phyloP scores from a whole-genome alignment of 2,113 vertebrate species.

The Miniopterus natalensis region DNA sequence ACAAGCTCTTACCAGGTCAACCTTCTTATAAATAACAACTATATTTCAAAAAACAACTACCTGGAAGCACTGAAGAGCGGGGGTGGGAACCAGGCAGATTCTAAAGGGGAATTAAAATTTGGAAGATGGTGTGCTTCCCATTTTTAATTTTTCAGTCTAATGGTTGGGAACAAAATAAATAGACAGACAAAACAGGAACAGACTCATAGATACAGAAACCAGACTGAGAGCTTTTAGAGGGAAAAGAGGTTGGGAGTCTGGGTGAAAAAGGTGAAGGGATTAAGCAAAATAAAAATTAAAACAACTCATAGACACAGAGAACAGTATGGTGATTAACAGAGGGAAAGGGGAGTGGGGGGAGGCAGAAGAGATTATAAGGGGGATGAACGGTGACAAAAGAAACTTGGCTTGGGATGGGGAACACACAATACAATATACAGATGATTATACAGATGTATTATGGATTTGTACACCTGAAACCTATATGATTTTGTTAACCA shows the following conservation, averaged over 20 bases:
- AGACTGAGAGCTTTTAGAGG: not conserved
- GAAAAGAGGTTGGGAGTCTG: not conserved
- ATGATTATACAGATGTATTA: not conserved
- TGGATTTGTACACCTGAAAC: not conserved
- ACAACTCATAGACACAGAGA: not conserved
- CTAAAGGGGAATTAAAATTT: not conserved
- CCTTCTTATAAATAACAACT: not conserved
- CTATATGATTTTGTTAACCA: not conserved
- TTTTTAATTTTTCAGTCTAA: slow-evolving; percentile 35
- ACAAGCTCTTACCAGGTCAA: not conserved
- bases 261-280: not conserved
- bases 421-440: not conserved
- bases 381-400: not conserved
- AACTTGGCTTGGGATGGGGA: not conserved
- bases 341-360: not conserved
- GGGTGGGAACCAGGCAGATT: not conserved
- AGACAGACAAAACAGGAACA: not conserved
- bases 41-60: not conserved
- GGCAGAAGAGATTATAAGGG: not conserved
- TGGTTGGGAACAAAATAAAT: not conserved
- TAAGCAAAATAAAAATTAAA: not conserved
- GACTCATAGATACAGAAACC: not conserved
- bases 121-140: not conserved
- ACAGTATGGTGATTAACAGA: not conserved
- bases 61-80: not conserved